These are phyloP conservation scores for Drosophila helvetica DNA, from an alignment of 2,888 invertebrate genomes.

Conservation along the genomic window DNA sequence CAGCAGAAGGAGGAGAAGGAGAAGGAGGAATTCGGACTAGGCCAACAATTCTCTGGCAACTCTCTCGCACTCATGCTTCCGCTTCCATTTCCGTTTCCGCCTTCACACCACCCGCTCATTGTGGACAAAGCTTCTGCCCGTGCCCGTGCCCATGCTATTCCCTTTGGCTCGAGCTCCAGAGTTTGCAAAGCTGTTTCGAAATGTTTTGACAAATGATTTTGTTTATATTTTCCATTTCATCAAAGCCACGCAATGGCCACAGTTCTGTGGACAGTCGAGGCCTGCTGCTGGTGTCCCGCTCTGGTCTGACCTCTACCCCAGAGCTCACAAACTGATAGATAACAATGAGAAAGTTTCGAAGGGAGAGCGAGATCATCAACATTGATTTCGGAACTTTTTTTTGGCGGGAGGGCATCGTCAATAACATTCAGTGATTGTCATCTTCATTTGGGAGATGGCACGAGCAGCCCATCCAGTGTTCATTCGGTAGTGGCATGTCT, in stretches of 20 bases:
- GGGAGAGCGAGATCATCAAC: constrained; percentile 67
- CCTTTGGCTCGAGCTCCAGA: constrained; percentile 23
- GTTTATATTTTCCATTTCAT: constrained; percentile 80
- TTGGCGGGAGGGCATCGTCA: constrained; percentile 51
- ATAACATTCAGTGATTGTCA: constrained; percentile 50
- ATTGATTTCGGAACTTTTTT: constrained; percentile 69
- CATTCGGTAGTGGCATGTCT: constrained; percentile 19
- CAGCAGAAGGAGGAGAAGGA: not conserved
- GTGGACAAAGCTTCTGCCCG: constrained; percentile 6
- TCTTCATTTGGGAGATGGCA: constrained; percentile 14
- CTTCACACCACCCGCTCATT: constrained; percentile 57
- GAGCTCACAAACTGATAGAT: constrained; percentile 21
- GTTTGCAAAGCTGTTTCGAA: constrained; percentile 72
- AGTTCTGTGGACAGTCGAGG: constrained; percentile 56
- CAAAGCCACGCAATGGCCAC: constrained; percentile 63
- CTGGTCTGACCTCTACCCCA: constrained; percentile 6
- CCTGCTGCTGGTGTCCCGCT: constrained; percentile 2
- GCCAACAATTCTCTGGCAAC: constrained; percentile 11
- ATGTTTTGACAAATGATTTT: constrained; percentile 80
- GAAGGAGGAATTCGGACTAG: not conserved
- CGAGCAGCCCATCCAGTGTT: constrained; percentile 24
- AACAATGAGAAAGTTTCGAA: constrained; percentile 57
- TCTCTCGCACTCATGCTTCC: constrained; percentile 38
- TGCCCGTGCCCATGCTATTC: not conserved
- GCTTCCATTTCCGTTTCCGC: constrained; percentile 63